A percentile compares a stretch with the other conserved stretches of the same genome.
phyloP scores from a whole-genome alignment of 2,888 invertebrate species.

The Scaptomyza cyrtandrae region DNA sequence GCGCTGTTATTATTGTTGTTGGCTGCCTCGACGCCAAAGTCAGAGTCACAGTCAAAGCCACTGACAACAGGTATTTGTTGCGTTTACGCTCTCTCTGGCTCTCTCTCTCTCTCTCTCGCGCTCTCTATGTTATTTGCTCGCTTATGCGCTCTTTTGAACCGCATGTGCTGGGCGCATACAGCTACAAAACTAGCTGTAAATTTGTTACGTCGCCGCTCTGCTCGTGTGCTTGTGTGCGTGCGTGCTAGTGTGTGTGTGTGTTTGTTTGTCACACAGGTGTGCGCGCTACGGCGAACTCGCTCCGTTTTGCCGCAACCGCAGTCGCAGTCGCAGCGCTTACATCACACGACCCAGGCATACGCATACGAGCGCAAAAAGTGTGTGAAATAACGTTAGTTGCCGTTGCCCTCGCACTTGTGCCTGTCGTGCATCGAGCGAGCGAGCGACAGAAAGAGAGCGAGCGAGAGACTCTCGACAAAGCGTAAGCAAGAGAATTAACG shows the following conservation, averaged over 20 bases:
- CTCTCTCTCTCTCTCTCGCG: constrained; percentile 11
- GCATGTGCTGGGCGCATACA: constrained; percentile 67
- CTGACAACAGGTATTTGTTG: constrained; percentile 68
- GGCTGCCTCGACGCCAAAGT: constrained; percentile 58
- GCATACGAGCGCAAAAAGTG: constrained; percentile 41
- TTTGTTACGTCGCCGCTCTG: constrained; percentile 76
- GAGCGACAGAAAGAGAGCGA: neutral
- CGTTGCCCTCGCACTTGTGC: constrained; percentile 61
- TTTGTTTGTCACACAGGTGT: constrained; percentile 63
- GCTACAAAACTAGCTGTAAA: constrained; percentile 83
- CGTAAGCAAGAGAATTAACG: constrained; percentile 5
- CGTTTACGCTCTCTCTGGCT: constrained; percentile 2
- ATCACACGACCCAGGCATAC: constrained; percentile 54
- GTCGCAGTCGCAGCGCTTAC: constrained; percentile 58
- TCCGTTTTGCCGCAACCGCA: constrained; percentile 50
- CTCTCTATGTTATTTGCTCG: constrained; percentile 3
- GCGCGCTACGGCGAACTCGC: constrained; percentile 65
- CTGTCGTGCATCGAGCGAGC: constrained; percentile 16
- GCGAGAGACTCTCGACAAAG: neutral
- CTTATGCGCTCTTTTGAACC: constrained; percentile 24
- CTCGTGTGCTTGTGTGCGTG: constrained; percentile 4
- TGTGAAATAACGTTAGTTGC: constrained; percentile 80
- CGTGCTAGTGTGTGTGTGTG: constrained; percentile 20
- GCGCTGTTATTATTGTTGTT: constrained; percentile 8
- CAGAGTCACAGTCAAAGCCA: constrained; percentile 82